Evolutionary conservation across 2,113 vertebrate species (phyloP).

Genomic region (Terrapene triunguis): DNA sequence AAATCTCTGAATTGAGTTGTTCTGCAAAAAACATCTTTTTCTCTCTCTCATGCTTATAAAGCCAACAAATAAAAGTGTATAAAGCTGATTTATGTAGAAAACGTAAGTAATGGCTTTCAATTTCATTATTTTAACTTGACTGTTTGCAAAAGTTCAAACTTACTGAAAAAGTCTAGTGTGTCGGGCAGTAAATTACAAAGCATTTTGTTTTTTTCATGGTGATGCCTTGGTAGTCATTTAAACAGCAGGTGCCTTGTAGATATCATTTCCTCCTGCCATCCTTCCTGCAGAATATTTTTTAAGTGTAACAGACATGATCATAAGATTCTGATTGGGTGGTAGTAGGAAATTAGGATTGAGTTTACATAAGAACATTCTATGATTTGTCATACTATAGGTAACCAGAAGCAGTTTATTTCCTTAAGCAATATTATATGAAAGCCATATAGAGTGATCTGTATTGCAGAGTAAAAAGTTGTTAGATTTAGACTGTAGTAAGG

Average conservation of each 20-base stretch:
- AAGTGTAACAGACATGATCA: not conserved
- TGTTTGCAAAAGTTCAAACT: no score
- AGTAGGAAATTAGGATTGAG: not conserved
- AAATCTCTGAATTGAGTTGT: not conserved
- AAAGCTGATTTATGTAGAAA: not conserved
- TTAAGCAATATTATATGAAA: not conserved
- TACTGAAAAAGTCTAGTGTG: not conserved
- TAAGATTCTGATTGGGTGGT: not conserved
- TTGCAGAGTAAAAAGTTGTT: constrained; percentile 11
- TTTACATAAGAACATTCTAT: not conserved
- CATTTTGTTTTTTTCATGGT: not conserved
- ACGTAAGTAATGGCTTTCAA: not conserved
- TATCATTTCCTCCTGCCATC: not conserved
- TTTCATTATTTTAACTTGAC: not conserved
- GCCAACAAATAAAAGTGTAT: not conserved
- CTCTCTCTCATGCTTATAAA: not conserved
- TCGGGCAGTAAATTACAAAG: not conserved
- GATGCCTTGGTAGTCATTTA: not conserved
- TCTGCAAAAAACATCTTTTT: not conserved
- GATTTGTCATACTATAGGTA: not conserved
- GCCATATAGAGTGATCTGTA: not conserved
- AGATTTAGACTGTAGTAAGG: not conserved
- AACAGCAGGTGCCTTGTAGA: fast-evolving
- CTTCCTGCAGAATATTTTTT: not conserved
- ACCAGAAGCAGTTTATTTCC: not conserved